Evolutionary conservation across 2,797 vertebrate species (phyloP).

Genomic region (Cryptoblepharus egeriae): DNA sequence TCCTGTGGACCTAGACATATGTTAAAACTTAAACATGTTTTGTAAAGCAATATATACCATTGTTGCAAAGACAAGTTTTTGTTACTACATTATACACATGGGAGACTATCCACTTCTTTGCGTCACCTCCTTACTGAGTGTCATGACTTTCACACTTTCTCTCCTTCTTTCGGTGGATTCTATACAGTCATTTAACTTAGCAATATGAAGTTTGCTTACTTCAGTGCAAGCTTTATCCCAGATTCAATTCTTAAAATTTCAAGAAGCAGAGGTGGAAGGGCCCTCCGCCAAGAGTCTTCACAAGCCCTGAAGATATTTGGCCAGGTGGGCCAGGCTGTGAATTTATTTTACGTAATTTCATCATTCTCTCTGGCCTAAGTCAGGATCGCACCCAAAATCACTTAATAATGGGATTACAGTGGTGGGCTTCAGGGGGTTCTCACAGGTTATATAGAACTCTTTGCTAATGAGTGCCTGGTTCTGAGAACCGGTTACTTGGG

Average conservation of each 20-base stretch:
- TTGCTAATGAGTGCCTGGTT: too few species aligned
- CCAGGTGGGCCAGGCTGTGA: background rate
- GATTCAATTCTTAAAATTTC: background rate
- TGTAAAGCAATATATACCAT: conserved; percentile 33
- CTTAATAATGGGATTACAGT: too few species aligned
- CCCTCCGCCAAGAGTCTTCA: too few species aligned
- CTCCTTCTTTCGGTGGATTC: background rate
- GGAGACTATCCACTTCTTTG: background rate
- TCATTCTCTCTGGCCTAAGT: too few species aligned
- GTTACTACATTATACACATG: background rate
- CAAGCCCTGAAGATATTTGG: background rate
- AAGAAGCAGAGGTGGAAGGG: background rate
- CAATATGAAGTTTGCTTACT: background rate
- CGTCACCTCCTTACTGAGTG: background rate
- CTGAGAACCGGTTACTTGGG: too few species aligned
- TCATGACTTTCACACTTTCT: background rate
- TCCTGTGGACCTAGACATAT: conserved; percentile 25
- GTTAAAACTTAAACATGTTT: conserved; percentile 18
- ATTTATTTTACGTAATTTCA: too few species aligned
- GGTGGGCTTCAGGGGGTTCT: too few species aligned
- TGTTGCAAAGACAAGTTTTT: background rate
- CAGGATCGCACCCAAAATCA: too few species aligned
- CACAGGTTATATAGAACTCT: too few species aligned
- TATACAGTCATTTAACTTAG: background rate
- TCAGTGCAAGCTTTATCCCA: background rate